phyloP scores from a whole-genome alignment of 2,113 vertebrate species.

The Sylvilagus bachmani region DNA sequence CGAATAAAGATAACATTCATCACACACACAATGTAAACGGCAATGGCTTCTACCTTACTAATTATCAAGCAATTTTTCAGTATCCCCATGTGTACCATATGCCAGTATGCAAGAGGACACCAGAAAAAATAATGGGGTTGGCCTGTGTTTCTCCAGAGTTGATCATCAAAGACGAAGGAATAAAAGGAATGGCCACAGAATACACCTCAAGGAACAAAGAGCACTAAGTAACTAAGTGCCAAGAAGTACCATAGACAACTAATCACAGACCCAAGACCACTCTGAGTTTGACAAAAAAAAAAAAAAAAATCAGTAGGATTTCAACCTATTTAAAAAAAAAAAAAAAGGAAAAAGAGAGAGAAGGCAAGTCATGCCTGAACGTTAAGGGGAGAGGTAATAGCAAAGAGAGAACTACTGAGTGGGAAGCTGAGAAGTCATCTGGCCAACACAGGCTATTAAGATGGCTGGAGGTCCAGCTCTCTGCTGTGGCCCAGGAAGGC shows the following conservation, averaged over 20 bases:
- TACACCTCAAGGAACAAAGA: slow-evolving; percentile 17
- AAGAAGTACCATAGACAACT: not conserved
- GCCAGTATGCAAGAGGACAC: slow-evolving; percentile 21
- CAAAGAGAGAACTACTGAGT: not conserved
- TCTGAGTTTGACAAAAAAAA: slow-evolving; percentile 27
- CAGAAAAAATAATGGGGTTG: slow-evolving; percentile 47
- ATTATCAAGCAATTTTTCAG: slow-evolving; percentile 33
- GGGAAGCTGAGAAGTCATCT: not conserved
- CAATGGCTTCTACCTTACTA: slow-evolving; percentile 38
- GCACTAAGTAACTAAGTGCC: not conserved
- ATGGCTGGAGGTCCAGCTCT: too few relatives aligned
- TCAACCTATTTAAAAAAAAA: not conserved
- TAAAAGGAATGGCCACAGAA: not conserved
- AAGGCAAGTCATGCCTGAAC: not conserved
- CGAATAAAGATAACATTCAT: slow-evolving; percentile 52
- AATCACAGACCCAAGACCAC: not conserved
- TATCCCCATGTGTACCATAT: not conserved
- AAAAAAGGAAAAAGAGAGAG: not conserved
- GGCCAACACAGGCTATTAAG: not conserved
- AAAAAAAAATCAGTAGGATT: not conserved
- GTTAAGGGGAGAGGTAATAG: not conserved
- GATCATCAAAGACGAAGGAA: not conserved
- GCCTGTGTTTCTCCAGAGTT: not conserved
- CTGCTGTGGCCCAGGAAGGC: too few relatives aligned
- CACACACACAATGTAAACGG: not conserved